A percentile compares a stretch with the other conserved stretches of the same genome.
Evolutionary conservation across 2,113 vertebrate species (phyloP).

Genomic region (Takifugu flavidus): DNA sequence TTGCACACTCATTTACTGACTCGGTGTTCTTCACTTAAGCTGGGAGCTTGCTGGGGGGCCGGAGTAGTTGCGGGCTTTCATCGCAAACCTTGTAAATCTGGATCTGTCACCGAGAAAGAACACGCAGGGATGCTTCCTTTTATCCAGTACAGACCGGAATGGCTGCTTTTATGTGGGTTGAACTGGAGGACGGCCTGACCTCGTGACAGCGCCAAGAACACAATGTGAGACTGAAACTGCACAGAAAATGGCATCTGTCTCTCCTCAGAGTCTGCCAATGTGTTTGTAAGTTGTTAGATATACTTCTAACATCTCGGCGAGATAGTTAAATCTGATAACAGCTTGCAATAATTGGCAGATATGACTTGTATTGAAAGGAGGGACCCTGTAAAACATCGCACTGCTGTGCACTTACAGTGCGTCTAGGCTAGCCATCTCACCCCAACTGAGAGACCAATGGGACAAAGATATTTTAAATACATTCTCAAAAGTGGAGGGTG

Average conservation of each 20-base stretch:
- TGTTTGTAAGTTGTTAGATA: no score
- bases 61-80: constrained; percentile 33
- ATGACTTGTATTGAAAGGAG: neutral
- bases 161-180: constrained; percentile 4
- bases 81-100: constrained; percentile 40
- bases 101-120: constrained; percentile 8
- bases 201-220: constrained; percentile 30
- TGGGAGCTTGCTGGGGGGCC: constrained; percentile 13
- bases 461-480: no score
- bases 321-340: neutral
- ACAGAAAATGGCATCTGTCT: constrained; percentile 17
- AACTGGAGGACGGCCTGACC: constrained; percentile 25
- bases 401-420: no score
- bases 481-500: no score
- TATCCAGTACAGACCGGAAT: constrained; percentile 3
- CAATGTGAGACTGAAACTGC: constrained; percentile 8
- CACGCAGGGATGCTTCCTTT: constrained; percentile 11
- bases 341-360: neutral
- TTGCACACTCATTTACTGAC: constrained; percentile 50
- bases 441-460: no score
- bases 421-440: no score
- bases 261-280: constrained; percentile 5
- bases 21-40: constrained; percentile 42
- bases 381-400: no score
- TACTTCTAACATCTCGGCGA: no score